Conservation (phyloP, 2,113 vertebrate genomes). For the human region DNA sequence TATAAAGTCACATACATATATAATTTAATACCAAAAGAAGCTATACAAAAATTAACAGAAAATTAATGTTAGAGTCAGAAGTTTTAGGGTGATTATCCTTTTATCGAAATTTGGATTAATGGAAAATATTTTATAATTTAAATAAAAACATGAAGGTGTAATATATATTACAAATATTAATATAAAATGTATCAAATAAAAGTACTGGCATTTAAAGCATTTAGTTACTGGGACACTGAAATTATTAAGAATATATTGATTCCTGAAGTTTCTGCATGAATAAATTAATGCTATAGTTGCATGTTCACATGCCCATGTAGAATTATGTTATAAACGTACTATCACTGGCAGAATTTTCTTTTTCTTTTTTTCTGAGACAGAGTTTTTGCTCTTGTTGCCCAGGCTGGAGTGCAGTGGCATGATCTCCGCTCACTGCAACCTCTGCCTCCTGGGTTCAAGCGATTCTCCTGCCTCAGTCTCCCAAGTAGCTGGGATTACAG, state of each 20-base stretch:
- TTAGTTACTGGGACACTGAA: neutral
- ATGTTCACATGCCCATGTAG: neutral
- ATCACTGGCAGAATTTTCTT: neutral
- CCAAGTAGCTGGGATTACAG: too few species aligned
- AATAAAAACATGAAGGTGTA: conserved; percentile 24
- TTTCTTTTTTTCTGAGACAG: too few species aligned
- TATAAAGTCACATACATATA: neutral
- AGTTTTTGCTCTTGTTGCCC: too few species aligned
- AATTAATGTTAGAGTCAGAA: neutral
- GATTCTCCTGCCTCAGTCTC: too few species aligned
- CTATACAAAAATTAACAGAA: conserved; percentile 3
- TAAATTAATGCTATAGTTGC: neutral
- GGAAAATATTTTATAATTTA: conserved; percentile 36
- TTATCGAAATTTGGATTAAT: conserved; percentile 2
- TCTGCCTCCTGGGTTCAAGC: too few species aligned
- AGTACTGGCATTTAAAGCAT: neutral
- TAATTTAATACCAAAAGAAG: neutral
- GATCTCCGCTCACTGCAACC: too few species aligned
- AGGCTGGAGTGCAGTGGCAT: too few species aligned
- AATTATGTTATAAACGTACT: neutral
- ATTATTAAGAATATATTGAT: neutral
- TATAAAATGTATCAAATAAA: conserved; percentile 35
- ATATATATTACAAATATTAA: conserved; percentile 9
- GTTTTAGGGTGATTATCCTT: neutral
- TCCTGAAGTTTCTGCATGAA: neutral